Evolutionary conservation across 2,888 invertebrate genomes (phyloP).

Genomic region (Lepidochrysops patricia): DNA sequence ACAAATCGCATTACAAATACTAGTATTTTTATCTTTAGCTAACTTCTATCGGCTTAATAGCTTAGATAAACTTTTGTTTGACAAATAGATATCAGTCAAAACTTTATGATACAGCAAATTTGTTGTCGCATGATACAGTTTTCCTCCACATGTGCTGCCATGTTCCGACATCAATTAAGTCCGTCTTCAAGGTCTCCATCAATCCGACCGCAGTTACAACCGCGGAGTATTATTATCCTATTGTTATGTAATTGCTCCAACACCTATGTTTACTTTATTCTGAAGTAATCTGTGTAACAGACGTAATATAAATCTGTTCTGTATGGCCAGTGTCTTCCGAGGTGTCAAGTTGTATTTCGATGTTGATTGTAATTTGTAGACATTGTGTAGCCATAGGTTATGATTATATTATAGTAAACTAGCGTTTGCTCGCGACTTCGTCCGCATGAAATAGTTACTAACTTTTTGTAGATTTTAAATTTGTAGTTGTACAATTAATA

Average conservation of each 20-base stretch:
- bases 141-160: not conserved
- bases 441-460: no score
- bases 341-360: no score
- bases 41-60: not conserved
- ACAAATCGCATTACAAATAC: not conserved
- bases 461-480: no score
- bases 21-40: not conserved
- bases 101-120: not conserved
- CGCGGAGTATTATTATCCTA: constrained; percentile 6
- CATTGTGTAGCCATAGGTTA: no score
- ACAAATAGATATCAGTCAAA: no score
- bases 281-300: not conserved
- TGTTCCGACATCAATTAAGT: not conserved
- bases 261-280: not conserved
- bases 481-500: no score
- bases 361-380: no score
- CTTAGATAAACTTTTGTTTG: no score
- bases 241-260: constrained; percentile 7
- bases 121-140: not conserved
- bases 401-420: no score
- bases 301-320: no score
- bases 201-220: not conserved
- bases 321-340: no score
- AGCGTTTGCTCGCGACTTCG: no score
- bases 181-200: not conserved